Conservation (phyloP, 2,113 vertebrate species). For the Myrmecophaga tridactyla region DNA sequence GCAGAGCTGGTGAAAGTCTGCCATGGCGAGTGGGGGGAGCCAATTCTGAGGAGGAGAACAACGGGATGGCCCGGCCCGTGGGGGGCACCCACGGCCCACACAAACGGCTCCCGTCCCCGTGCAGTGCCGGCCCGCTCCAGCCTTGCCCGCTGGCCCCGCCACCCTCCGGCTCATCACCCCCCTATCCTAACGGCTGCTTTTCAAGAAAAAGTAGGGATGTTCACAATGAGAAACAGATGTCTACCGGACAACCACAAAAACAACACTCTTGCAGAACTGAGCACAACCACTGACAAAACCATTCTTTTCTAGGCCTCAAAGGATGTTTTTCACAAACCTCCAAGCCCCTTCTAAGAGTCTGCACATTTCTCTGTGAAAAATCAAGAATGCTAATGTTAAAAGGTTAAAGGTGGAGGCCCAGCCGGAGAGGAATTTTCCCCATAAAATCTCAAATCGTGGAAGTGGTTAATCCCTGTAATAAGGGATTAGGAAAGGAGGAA, state of each 20-base stretch:
- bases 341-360: not conserved
- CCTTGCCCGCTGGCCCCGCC: too few relatives aligned
- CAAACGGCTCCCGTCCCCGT: rapidly evolving
- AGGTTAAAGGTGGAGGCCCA: not conserved
- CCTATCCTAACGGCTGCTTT: not conserved
- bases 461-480: not conserved
- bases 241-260: not conserved
- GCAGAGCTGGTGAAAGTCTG: too few relatives aligned
- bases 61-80: rapidly evolving
- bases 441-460: not conserved
- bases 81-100: not conserved
- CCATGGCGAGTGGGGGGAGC: not conserved
- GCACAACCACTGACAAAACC: not conserved
- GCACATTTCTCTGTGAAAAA: not conserved
- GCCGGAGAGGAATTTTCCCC: not conserved
- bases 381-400: not conserved
- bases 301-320: not conserved
- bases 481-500: not conserved
- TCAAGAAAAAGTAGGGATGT: constrained; percentile 6
- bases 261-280: not conserved
- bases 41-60: not conserved
- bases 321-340: not conserved
- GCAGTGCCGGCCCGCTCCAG: not conserved
- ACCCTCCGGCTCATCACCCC: not conserved
- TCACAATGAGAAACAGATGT: constrained; percentile 43